These are phyloP conservation scores for Paguma larvata DNA, from an alignment of 2,797 vertebrate species.

Conservation along the genomic window DNA sequence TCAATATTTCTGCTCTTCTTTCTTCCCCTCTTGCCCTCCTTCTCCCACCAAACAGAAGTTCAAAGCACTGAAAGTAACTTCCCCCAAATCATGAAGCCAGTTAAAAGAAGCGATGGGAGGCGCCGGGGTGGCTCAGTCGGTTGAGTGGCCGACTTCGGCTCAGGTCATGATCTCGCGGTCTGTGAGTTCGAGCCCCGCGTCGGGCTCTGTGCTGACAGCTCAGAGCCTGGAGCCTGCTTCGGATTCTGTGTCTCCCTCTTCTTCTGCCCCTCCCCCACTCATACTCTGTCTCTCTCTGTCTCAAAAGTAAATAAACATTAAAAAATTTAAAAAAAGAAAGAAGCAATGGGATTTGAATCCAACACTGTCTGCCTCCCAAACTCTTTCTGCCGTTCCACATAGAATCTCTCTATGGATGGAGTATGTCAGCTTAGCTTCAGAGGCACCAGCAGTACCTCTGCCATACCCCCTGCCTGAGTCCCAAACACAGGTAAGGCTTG, in stretches of 20 bases:
- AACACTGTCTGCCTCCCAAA: not conserved
- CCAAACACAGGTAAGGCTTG: not conserved
- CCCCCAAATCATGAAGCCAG: not conserved
- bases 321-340: too few relatives aligned
- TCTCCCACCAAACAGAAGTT: not conserved
- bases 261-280: too few relatives aligned
- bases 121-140: too few relatives aligned
- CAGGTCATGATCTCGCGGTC: too few relatives aligned
- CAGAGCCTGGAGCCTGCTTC: too few relatives aligned
- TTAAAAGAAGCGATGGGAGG: not conserved
- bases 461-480: not conserved
- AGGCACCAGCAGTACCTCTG: not conserved
- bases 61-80: not conserved
- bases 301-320: too few relatives aligned
- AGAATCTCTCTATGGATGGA: not conserved
- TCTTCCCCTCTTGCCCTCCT: not conserved
- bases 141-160: too few relatives aligned
- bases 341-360: not conserved
- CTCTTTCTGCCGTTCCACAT: not conserved
- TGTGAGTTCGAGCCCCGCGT: too few relatives aligned
- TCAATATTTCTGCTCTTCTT: not conserved
- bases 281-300: too few relatives aligned
- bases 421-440: not conserved
- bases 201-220: too few relatives aligned
- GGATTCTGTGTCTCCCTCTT: too few relatives aligned